Evolutionary conservation across 2,113 vertebrate species (phyloP), one percentile per base, ranked within the genome.

Genomic region (Arizona elegans): DNA sequence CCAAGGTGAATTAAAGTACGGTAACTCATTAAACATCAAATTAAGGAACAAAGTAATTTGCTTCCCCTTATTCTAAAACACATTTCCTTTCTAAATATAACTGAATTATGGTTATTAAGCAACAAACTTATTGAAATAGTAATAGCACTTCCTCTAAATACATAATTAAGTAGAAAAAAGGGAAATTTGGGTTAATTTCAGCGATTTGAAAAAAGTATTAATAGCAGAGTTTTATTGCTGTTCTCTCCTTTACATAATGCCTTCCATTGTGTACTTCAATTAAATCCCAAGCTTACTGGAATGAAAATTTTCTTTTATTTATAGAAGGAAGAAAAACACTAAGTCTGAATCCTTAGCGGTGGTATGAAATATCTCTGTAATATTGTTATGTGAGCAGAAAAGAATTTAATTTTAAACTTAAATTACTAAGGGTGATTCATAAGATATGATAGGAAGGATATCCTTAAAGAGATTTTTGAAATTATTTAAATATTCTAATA

Each of bases 371-470:
- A 91, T 91, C 87, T 87, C 17, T 92, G 90, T 94, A 90, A 91
- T 87, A 93, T 95, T 95, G 93, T 11, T 93, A 8, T 93, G 91
- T 0, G 92, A 43, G 70, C 91, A 93, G 94, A 91, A 94, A 85
- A 54, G 86, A 15, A 29, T n/a, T n/a, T n/a, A n/a, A 58, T 92
- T 95, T 94, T 95, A 94, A 96, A 96, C 85, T 90, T 50, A 95
- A 96, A 96, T 96, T 95, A 95, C 90, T 93, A 94, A 92, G 93
- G n/a, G 0, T 5, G 38, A 93, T 95, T 75, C 95, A 95, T 89
- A 92, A 90, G 70, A 86, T 90, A 92, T 95, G 90, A 94, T 95
- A 94, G 56, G n/a, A 59, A 93, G 88, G 90, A 90, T 90, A 5
- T 29, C 75, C 92, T 93, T 33, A 94, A 92, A 96, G 91, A 62